Percentiles rank a stretch among this genome's conserved stretches.
phyloP scores from a whole-genome alignment of 2,888 invertebrate genomes.

The Microplitis manilae region DNA sequence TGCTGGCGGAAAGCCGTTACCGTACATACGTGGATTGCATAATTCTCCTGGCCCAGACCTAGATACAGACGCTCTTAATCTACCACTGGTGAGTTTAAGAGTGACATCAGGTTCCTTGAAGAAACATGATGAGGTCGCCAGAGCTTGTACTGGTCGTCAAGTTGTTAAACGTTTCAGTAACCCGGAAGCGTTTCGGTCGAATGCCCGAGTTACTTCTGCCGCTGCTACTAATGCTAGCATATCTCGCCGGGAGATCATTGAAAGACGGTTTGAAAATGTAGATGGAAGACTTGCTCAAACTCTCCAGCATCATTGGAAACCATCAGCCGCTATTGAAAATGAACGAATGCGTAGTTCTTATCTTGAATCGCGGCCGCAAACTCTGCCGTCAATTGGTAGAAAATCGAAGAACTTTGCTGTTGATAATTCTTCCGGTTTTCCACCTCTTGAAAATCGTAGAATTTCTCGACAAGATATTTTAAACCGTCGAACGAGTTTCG shows the following conservation, averaged over 20 bases:
- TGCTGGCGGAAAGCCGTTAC: conserved; percentile 62
- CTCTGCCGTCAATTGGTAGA: conserved; percentile 59
- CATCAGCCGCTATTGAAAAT: conserved; percentile 37
- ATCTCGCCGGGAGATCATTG: conserved; percentile 49
- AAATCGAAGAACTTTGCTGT: conserved; percentile 48
- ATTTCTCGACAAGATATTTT: conserved; percentile 66
- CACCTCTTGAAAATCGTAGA: conserved; percentile 46
- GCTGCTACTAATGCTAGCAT: conserved; percentile 20
- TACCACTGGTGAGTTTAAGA: conserved; percentile 32
- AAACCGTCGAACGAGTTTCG: conserved; percentile 55
- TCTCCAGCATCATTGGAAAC: conserved; percentile 52
- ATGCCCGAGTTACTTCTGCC: neutral
- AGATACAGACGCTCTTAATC: conserved; percentile 59
- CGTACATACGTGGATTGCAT: conserved; percentile 64
- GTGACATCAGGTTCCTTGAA: conserved; percentile 31
- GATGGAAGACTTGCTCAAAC: conserved; percentile 52
- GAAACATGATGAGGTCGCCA: conserved; percentile 28
- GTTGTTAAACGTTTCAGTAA: conserved; percentile 34
- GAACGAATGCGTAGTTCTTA: conserved; percentile 32
- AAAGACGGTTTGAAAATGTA: conserved; percentile 50
- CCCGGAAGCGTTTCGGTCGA: conserved; percentile 47
- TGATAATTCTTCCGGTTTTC: conserved; percentile 30
- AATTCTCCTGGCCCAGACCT: conserved; percentile 63
- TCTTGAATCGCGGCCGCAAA: conserved; percentile 55
- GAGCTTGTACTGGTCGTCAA: conserved; percentile 39